Evolutionary conservation across 2,797 vertebrate species (phyloP).

Genomic region (Ispidina picta): DNA sequence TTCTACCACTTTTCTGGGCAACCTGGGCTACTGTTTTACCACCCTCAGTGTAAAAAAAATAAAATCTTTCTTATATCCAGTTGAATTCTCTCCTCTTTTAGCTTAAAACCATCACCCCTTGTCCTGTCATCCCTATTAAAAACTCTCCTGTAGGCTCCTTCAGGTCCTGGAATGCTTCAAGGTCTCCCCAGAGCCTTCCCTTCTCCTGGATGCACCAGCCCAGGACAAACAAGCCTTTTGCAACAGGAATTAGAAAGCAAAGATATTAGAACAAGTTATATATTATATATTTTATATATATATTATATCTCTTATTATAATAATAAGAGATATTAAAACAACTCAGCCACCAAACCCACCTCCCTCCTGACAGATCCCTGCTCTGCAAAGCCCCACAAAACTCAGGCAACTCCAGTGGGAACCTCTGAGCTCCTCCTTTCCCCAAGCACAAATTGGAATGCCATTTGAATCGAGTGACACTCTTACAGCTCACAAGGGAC

Average conservation of each 20-base stretch:
- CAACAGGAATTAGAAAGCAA: not conserved
- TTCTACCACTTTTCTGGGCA: not conserved
- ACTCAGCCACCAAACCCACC: not conserved
- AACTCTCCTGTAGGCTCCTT: not conserved
- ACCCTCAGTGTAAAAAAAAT: not conserved
- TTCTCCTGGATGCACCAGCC: not conserved
- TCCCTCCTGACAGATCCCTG: not conserved
- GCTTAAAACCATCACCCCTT: not conserved
- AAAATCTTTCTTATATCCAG: not conserved
- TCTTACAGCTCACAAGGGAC: not conserved
- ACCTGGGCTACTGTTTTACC: not conserved
- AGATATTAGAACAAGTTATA: not conserved
- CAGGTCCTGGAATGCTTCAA: not conserved
- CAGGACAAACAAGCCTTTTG: not conserved
- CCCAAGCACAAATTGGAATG: not conserved
- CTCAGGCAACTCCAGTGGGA: not conserved
- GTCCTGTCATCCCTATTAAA: not conserved
- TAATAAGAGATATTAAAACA: not conserved
- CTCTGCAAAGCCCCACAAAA: not conserved
- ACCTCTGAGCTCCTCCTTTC: not conserved
- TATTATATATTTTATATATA: too few relatives aligned
- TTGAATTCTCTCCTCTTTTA: not conserved
- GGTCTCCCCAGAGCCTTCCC: not conserved
- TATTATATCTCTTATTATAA: too few relatives aligned
- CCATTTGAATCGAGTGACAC: not conserved